phyloP scores from a whole-genome alignment of 1,140 invertebrate genomes.

The Pseudomyrmex gracilis region DNA sequence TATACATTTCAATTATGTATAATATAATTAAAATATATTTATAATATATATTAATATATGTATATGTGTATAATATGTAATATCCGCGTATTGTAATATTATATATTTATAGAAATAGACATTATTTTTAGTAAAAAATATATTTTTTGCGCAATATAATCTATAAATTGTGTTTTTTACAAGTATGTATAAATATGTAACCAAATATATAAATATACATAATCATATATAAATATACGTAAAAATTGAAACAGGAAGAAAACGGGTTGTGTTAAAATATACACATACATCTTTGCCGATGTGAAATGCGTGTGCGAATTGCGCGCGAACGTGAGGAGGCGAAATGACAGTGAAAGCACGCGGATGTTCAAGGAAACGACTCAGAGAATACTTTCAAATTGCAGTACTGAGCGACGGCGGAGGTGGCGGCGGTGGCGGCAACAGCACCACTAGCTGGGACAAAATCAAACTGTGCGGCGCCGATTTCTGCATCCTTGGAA shows the following conservation, averaged over 20 bases:
- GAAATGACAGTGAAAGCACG: constrained; percentile 19
- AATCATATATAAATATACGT: neutral
- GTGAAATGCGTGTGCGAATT: neutral
- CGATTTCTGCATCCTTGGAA: constrained; percentile 91
- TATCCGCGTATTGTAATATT: no score
- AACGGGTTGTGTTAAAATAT: neutral
- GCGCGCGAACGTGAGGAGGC: constrained; percentile 7
- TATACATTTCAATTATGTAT: neutral
- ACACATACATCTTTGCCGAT: neutral
- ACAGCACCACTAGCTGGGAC: constrained; percentile 83
- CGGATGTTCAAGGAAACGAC: neutral
- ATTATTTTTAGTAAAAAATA: neutral
- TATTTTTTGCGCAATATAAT: neutral
- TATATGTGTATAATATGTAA: neutral
- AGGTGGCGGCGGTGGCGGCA: constrained; percentile 83
- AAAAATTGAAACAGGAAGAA: neutral
- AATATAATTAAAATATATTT: neutral
- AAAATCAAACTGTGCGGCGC: constrained; percentile 91
- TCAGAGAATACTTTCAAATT: constrained; percentile 58
- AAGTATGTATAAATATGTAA: neutral
- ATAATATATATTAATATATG: neutral
- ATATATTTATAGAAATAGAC: no score
- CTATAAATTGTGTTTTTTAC: neutral
- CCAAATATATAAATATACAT: neutral
- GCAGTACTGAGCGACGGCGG: constrained; percentile 92